These are phyloP conservation scores for Acropternis orthonyx DNA, from an alignment of 2,797 vertebrate species.

Conservation along the genomic window DNA sequence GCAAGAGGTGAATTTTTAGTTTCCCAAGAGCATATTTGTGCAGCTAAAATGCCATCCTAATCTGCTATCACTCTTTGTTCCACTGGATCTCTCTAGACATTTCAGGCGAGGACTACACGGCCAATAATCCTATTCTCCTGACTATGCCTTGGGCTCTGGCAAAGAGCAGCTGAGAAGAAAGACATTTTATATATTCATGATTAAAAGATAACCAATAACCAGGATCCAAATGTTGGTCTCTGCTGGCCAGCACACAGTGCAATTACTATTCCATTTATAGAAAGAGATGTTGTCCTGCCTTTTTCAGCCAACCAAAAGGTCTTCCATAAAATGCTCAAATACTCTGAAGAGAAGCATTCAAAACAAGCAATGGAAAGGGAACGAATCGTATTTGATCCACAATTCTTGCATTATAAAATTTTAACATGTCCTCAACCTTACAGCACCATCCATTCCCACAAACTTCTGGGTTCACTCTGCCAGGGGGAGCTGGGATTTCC, in stretches of 20 bases:
- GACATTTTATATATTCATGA: background rate
- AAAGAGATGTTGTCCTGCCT: conserved; percentile 26
- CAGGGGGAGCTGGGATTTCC: background rate
- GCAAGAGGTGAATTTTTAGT: background rate
- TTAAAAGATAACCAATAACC: conserved; percentile 46
- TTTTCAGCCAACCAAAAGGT: conserved; percentile 17
- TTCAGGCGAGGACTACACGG: background rate
- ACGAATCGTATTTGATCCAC: background rate
- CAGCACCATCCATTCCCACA: background rate
- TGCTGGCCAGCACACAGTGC: conserved; percentile 6
- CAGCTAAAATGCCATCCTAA: background rate
- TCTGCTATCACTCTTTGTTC: background rate
- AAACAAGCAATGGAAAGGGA: conserved; percentile 34
- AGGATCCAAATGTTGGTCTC: conserved; percentile 47
- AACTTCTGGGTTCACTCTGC: background rate
- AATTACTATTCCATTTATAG: conserved; percentile 60
- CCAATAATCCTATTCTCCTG: background rate
- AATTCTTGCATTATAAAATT: conserved; percentile 38
- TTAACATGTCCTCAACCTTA: background rate
- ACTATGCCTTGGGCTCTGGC: background rate
- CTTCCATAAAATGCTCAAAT: conserved; percentile 16
- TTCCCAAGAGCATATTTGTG: background rate
- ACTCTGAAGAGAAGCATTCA: conserved; percentile 51
- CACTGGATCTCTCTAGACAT: background rate
- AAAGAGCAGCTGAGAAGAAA: conserved; percentile 29